phyloP scores from a whole-genome alignment of 2,888 invertebrate species.

The Cephonodes hylas region DNA sequence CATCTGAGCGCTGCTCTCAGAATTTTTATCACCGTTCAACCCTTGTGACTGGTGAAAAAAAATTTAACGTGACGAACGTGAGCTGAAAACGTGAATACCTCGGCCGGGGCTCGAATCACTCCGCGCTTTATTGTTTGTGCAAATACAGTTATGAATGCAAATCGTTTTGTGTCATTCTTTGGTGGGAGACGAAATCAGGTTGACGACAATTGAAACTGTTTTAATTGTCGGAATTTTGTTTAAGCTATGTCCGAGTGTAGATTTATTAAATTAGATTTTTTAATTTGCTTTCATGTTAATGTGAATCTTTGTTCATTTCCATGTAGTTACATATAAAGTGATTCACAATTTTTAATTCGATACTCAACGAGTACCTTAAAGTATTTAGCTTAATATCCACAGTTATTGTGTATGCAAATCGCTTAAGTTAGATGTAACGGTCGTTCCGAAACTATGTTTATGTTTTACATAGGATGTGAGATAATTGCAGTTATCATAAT shows the following conservation, averaged over 20 bases:
- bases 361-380: no score
- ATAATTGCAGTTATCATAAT: no score
- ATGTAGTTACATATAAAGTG: no score
- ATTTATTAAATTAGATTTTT: not conserved
- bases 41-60: not conserved
- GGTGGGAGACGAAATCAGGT: not conserved
- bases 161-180: not conserved
- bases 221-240: not conserved
- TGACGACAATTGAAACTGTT: not conserved
- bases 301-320: no score
- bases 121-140: not conserved
- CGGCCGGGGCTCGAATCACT: not conserved
- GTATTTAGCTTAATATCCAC: no score
- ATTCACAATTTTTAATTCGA: no score
- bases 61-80: constrained; percentile 1
- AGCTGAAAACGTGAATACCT: not conserved
- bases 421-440: no score
- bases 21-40: constrained; percentile 1
- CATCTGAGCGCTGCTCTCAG: not conserved
- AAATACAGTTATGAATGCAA: constrained; percentile 3
- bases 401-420: no score
- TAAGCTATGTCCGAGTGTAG: no score
- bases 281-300: not conserved
- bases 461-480: no score
- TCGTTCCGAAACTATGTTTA: no score